phyloP scores from a whole-genome alignment of 2,888 invertebrate genomes.

The Volucella inflata region DNA sequence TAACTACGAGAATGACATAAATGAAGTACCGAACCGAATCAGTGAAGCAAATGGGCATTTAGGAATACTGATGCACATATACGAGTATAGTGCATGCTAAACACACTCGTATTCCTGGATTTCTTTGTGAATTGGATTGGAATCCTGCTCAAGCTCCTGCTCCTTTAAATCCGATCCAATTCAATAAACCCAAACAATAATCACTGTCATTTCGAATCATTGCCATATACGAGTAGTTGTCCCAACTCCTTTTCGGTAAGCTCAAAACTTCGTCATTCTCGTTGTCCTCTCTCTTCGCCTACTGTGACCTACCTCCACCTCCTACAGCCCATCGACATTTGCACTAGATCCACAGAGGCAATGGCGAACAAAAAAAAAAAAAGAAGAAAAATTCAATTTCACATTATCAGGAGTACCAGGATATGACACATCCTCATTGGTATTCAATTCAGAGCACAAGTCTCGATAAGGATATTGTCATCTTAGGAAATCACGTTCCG shows the following conservation, averaged over 20 bases:
- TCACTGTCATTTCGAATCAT: constrained; percentile 75
- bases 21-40: constrained; percentile 28
- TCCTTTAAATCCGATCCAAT: constrained; percentile 67
- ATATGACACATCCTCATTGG: constrained; percentile 76
- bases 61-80: constrained; percentile 48
- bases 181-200: constrained; percentile 76
- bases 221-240: constrained; percentile 50
- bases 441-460: constrained; percentile 74
- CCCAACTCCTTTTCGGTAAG: constrained; percentile 17
- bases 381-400: constrained; percentile 72
- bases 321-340: constrained; percentile 25
- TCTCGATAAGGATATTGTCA: constrained; percentile 76
- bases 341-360: constrained; percentile 18
- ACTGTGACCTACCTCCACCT: neutral
- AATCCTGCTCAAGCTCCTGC: neutral
- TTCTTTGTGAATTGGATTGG: constrained; percentile 27
- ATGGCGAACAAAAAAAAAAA: constrained; percentile 35
- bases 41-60: constrained; percentile 70
- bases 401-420: constrained; percentile 74
- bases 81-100: neutral
- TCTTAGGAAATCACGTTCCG: constrained; percentile 75
- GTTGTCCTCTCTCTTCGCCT: neutral
- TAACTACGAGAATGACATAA: no score
- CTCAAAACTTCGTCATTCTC: constrained; percentile 40
- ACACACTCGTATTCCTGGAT: constrained; percentile 7